Conservation (phyloP, 2,113 vertebrate genomes). For the Aythya baeri region DNA sequence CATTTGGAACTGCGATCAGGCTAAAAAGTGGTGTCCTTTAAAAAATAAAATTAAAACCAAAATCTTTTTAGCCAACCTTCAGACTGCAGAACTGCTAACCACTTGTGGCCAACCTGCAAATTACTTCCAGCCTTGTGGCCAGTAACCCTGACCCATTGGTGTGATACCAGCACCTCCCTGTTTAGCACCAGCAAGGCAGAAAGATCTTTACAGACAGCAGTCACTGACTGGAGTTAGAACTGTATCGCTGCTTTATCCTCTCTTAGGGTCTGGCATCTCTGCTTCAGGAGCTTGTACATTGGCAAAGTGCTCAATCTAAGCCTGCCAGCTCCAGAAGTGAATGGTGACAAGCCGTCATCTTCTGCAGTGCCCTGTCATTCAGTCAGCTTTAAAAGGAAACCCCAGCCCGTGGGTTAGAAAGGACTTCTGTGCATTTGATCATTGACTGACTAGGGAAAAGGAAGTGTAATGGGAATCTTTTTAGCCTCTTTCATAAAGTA, state of each 20-base stretch:
- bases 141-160: background rate
- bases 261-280: background rate
- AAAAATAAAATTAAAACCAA: background rate
- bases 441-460: background rate
- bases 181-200: background rate
- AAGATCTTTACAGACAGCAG: background rate
- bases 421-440: background rate
- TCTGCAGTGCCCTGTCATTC: background rate
- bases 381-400: background rate
- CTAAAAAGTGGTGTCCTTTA: background rate
- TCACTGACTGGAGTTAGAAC: background rate
- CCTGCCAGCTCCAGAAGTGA: slow-evolving; percentile 31
- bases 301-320: background rate
- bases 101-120: background rate
- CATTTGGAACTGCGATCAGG: background rate
- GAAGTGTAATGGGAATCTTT: background rate
- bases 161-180: background rate
- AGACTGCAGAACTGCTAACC: background rate
- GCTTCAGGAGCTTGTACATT: background rate
- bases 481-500: background rate
- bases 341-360: background rate
- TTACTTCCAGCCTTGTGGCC: background rate
- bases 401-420: background rate
- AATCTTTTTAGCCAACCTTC: background rate
- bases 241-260: background rate